A percentile compares a stretch with the other conserved stretches of the same genome.
phyloP scores from a whole-genome alignment of 2,888 invertebrate species.

The Laspeyria flexula region DNA sequence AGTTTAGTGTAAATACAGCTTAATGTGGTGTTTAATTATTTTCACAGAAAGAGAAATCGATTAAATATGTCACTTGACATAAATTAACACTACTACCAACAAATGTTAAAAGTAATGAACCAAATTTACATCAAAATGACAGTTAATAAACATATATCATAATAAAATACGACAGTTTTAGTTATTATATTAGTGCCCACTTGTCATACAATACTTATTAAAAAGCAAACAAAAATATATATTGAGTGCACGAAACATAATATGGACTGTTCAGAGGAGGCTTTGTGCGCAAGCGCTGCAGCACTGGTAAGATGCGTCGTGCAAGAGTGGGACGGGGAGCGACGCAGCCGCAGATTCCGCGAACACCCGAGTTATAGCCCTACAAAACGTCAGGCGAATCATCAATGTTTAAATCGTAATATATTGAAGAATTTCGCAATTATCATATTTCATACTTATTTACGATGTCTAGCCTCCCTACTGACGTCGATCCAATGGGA shows the following conservation, averaged over 20 bases:
- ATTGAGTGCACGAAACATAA: conserved; percentile 54
- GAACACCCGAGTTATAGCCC: conserved; percentile 78
- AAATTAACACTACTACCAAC: no score
- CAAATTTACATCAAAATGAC: conserved; percentile 19
- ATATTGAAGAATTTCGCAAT: conserved; percentile 86
- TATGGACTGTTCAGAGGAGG: conserved; percentile 48
- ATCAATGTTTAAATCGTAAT: conserved; percentile 85
- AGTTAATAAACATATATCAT: conserved; percentile 32
- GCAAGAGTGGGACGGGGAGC: conserved; percentile 37
- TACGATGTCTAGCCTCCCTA: conserved; percentile 82
- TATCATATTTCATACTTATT: conserved; percentile 86
- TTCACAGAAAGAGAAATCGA: no score
- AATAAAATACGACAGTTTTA: conserved; percentile 28
- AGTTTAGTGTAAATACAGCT: no score
- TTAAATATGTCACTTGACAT: no score
- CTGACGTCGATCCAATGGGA: conserved; percentile 78
- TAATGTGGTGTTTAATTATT: no score
- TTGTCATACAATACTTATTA: conserved; percentile 56
- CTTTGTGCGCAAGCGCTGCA: conserved; percentile 40
- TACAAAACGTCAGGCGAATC: conserved; percentile 83
- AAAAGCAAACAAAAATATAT: conserved; percentile 59
- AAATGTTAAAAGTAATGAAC: conserved; percentile 1
- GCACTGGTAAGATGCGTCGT: conserved; percentile 24
- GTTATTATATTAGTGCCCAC: conserved; percentile 36
- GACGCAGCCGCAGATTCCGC: conserved; percentile 58